A percentile compares a stretch with the other conserved stretches of the same genome.
phyloP scores from a whole-genome alignment of 2,888 invertebrate genomes.

The Catocala nupta region DNA sequence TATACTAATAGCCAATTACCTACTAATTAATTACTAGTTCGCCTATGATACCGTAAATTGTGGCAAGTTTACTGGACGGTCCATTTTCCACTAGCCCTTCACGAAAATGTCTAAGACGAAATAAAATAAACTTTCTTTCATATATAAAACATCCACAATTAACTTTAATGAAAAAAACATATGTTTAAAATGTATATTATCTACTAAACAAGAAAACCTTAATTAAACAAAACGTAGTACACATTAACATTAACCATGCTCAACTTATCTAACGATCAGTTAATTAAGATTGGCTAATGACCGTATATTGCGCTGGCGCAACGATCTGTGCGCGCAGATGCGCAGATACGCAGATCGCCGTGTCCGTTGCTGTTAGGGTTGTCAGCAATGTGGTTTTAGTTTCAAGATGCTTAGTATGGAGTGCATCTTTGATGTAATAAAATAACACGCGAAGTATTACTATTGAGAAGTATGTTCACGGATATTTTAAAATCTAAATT shows the following conservation, averaged over 20 bases:
- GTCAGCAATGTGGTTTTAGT: neutral
- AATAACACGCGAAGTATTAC: too few species aligned
- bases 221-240: conserved; percentile 9
- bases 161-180: neutral
- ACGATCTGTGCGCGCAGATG: conserved; percentile 20
- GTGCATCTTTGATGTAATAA: too few species aligned
- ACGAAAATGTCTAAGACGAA: too few species aligned
- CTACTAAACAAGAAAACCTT: neutral
- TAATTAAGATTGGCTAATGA: conserved; percentile 46
- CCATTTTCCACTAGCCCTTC: too few species aligned
- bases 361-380: conserved; percentile 7
- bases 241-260: conserved; percentile 2
- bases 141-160: neutral
- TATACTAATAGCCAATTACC: too few species aligned
- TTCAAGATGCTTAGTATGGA: too few species aligned
- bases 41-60: too few species aligned
- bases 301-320: conserved; percentile 9
- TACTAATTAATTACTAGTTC: too few species aligned
- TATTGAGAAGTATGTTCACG: too few species aligned
- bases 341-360: conserved; percentile 8
- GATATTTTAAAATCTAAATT: too few species aligned
- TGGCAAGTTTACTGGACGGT: too few species aligned
- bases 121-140: neutral
- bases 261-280: conserved; percentile 40
- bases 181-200: neutral